Percentiles rank a stretch among this genome's conserved stretches.
phyloP scores from a whole-genome alignment of 2,113 vertebrate genomes.

The Todiramphus saurophagus region DNA sequence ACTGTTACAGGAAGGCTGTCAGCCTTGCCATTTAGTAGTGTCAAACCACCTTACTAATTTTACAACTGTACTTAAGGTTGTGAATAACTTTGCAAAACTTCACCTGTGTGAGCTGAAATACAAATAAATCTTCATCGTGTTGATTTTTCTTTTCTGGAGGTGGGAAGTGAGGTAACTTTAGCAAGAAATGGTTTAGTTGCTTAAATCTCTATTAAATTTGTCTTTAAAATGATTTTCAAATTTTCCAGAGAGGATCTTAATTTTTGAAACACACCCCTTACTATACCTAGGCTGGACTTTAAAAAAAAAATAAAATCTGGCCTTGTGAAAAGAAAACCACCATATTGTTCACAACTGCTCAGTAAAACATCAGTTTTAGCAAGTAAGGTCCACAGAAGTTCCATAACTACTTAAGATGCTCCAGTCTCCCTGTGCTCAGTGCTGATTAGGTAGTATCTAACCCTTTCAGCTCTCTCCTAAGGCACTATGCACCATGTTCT shows the following conservation, averaged over 20 bases:
- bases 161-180: background rate
- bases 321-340: background rate
- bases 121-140: background rate
- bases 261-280: background rate
- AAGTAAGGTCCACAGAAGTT: background rate
- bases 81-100: background rate
- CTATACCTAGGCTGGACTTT: background rate
- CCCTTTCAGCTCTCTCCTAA: background rate
- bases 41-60: background rate
- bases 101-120: background rate
- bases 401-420: background rate
- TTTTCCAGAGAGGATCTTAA: background rate
- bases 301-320: background rate
- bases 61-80: background rate
- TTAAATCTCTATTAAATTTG: background rate
- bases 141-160: background rate
- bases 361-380: background rate
- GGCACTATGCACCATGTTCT: background rate
- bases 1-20: background rate
- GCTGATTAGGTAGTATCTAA: background rate
- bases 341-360: background rate
- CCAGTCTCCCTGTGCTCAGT: background rate
- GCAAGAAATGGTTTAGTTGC: background rate
- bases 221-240: background rate
- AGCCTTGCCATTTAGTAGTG: background rate